Base-by-base conservation (phyloP, 2,797 vertebrate genomes). In the Gallirallus australis region DNA sequence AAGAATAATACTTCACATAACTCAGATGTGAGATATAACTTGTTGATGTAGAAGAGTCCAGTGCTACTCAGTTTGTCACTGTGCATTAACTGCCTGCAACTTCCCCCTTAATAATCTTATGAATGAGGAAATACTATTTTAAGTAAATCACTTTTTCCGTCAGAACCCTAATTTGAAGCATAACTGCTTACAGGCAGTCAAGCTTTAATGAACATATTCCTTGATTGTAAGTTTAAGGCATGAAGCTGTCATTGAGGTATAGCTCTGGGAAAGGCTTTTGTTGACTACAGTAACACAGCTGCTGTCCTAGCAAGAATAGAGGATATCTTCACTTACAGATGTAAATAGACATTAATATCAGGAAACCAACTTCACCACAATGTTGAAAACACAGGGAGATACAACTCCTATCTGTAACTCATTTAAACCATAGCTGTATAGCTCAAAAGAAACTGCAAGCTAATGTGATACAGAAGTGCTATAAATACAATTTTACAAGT, bases 291-390 rank as follows among this genome's bases (percentile, higher is more conserved):
- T 93, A 72, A 72, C 93, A 54, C 28, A 70, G n/a, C 53, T 64
- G 66, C 52, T 92, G n/a, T 78, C 54, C 8, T 42, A 77, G 42
- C 33, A 82, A 87, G 68, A 92, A 24, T 45, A 73, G 87, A 93
- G 56, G 61, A 9, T 33, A 56, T 90, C 33, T 95, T 95, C 59
- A 59, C 54, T 95, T 96, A 71, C 31, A 84, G 35, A 64, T 60
- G 76, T 33, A 78, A 78, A 35, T 24, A 90, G 75, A 76, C 52
- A 11, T 73, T 91, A 84, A 42, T 42, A 61, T 93, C 47, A 86
- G 60, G 91, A 94, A 95, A 92, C 71, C 30, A 72, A 54, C 90
- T 96, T 90, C 68, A 66, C 53, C 61, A 60, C 89, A 86, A 2
- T 88, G 70, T 64, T 96, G 90, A 83, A 77, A 95, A 60, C 56